Evolutionary conservation across 2,113 vertebrate genomes (phyloP), one percentile per base, ranked within the genome.

Genomic region (Dasypus novemcinctus): DNA sequence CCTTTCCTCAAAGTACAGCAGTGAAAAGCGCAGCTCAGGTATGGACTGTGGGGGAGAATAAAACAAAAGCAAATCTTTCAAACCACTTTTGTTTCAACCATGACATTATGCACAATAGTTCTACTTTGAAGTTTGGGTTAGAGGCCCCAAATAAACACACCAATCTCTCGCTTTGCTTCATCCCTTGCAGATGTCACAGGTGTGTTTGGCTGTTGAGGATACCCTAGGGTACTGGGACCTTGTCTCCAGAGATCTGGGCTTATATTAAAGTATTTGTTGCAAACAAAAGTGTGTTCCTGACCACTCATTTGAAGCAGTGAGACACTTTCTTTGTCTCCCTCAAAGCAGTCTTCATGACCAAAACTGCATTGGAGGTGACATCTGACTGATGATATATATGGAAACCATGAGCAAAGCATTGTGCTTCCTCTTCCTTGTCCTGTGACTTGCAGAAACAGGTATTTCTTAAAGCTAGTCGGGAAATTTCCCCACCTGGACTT

Each of bases 81-180:
- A 64, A 21, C 11, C 27, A n/a, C 7, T 71, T 17, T 25, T 36
- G 15, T 11, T 38, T 38, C 59, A 17, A 1, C 23, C n/a, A 75
- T 25, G 11, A 25, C 2, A 13, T n/a, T 31, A 6, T 61, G 59
- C 17, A 1, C 1, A 13, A 5, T 33, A 7, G 4, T 33, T 25
- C 7, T 21, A 6, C 41, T 57, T 59, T 91, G 38, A n/a, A 66
- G 4, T 84, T 46, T 43, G 81, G 43, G 8, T 9, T 64, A 13
- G 17, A 36, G 13, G 41, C n/a, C 36, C 75, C 75, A 71, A 1
- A 7, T 6, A 49, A 20, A 18, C 33, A 68, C 31, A 4, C 18
- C 29, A 4, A 12, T 46, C 29, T 80, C 25, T 57, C 5, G 5
- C 66, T 83, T 46, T 20, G 20, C n/a, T 64, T 91, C 49, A 29